A percentile compares a stretch with the other conserved stretches of the same genome.
Conservation (phyloP, 2,888 invertebrate genomes). For the Trisateles emortualis region DNA sequence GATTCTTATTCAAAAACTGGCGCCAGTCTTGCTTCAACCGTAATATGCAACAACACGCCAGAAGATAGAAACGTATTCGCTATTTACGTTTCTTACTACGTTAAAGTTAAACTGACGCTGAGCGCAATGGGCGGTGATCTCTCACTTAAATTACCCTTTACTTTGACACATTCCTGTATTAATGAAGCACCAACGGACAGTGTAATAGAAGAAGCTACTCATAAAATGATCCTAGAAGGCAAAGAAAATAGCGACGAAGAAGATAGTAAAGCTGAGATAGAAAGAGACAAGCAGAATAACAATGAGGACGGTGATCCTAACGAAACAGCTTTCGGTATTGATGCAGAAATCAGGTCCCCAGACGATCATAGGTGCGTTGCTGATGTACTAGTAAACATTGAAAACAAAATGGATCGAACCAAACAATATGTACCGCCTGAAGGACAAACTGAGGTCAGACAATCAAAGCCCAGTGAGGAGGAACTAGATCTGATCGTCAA, state of each 20-base stretch:
- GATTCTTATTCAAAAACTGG: constrained; percentile 92
- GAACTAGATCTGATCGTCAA: constrained; percentile 82
- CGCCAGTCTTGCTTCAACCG: constrained; percentile 88
- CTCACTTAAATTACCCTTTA: constrained; percentile 93
- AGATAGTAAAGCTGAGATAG: constrained; percentile 70
- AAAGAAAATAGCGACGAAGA: constrained; percentile 81
- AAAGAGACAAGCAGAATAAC: constrained; percentile 74
- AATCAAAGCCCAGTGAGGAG: constrained; percentile 72
- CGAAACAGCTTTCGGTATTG: constrained; percentile 58
- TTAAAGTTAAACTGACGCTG: constrained; percentile 93
- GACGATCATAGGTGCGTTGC: constrained; percentile 74
- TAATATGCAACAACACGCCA: constrained; percentile 85
- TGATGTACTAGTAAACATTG: constrained; percentile 80
- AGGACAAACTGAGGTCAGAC: constrained; percentile 69
- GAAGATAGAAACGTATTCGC: constrained; percentile 95
- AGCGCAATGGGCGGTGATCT: constrained; percentile 94
- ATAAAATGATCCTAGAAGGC: constrained; percentile 80
- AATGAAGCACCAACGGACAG: constrained; percentile 88
- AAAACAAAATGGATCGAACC: constrained; percentile 77
- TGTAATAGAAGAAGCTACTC: constrained; percentile 81
- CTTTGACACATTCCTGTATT: constrained; percentile 90
- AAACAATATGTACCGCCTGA: constrained; percentile 63
- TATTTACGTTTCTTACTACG: constrained; percentile 96
- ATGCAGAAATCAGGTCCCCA: constrained; percentile 69
- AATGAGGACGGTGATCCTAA: constrained; percentile 63